Conservation (phyloP, 2,888 invertebrate species). For the Xestia ashworthii region DNA sequence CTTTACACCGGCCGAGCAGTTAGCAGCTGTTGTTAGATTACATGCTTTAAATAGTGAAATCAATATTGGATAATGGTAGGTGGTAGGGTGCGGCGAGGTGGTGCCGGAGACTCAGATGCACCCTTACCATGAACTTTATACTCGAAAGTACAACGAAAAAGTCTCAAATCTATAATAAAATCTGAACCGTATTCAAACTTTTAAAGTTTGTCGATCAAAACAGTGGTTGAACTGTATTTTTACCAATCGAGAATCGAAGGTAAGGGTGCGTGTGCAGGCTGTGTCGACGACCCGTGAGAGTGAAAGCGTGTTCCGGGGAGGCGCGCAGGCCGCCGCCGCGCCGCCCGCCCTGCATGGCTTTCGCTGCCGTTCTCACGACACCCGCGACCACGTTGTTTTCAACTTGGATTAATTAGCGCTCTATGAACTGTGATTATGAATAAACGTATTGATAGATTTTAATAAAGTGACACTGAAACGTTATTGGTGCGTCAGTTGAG, state of each 20-base stretch:
- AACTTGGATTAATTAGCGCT: conserved; percentile 79
- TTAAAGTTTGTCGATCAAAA: conserved; percentile 5
- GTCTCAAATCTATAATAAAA: neutral
- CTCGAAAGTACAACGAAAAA: conserved; percentile 12
- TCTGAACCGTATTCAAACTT: neutral
- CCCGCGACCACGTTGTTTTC: conserved; percentile 82
- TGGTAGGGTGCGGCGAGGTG: conserved; percentile 78
- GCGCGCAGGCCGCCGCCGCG: conserved; percentile 80
- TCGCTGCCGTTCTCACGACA: conserved; percentile 89
- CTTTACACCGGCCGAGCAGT: conserved; percentile 71
- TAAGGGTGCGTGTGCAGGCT: conserved; percentile 83
- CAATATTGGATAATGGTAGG: conserved; percentile 88
- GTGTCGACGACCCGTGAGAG: conserved; percentile 89
- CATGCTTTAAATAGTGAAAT: conserved; percentile 88
- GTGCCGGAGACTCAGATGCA: conserved; percentile 73
- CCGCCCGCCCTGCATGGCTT: conserved; percentile 87
- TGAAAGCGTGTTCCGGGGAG: conserved; percentile 89
- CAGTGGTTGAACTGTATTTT: conserved; percentile 21
- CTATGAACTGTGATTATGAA: conserved; percentile 53
- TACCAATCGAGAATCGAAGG: conserved; percentile 76
- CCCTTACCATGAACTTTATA: conserved; percentile 76
- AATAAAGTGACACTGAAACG: neutral
- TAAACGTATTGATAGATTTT: conserved; percentile 25
- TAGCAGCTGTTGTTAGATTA: conserved; percentile 84
- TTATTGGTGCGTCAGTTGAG: neutral